Evolutionary conservation across 92 coral and sea anemone genomes (phyloP), one percentile per base, ranked within the genome.

Genomic region (Paragorgia papillata): DNA sequence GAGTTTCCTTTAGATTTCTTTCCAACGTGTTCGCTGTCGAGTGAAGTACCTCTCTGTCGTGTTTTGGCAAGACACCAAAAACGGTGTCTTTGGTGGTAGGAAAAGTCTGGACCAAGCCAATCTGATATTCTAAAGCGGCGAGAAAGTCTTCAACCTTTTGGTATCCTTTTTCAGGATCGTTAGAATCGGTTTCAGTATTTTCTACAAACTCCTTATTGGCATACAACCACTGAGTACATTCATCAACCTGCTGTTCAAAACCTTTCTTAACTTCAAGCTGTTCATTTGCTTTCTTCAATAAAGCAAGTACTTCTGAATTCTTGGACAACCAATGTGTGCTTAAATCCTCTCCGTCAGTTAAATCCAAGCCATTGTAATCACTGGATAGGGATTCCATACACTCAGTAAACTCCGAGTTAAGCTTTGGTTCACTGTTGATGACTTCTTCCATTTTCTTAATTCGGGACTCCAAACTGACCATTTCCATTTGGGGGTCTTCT

Each of bases 11-110:
- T 28, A 82, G 86, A n/a, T 79, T 61, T 12, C 76, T 58, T 53
- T 77, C 73, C n/a, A 91, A 51, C 2, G 73, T 66, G 25, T 66
- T 76, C 33, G 83, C 62, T 69, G 85, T 86, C 37, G 56, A 57
- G 69, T 82, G 67, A 21, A 89, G 69, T 2, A 66, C 89, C 20
- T 79, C 80, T 58, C 82, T 89, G 62, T 91, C 91, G 28, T 48
- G 65, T 13, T 77, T 86, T 64, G 82, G 86, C 46, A 91, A 18
- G 21, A 18, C 27, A n/a, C n/a, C 8, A 26, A 64, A 18, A 64
- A 39, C 2, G 25, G 3, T 49, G 10, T 29, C 17, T 35, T 64
- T 32, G 48, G n/a, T 31, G 2, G 33, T 62, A 17, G 71, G 19
- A 39, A 37, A 64, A 24, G 71, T 35, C 22, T 29, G 28, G 48